A percentile compares a stretch with the other conserved stretches of the same genome.
Evolutionary conservation across 1,140 invertebrate genomes (phyloP).

Genomic region (Oryzaephilus surinamensis): DNA sequence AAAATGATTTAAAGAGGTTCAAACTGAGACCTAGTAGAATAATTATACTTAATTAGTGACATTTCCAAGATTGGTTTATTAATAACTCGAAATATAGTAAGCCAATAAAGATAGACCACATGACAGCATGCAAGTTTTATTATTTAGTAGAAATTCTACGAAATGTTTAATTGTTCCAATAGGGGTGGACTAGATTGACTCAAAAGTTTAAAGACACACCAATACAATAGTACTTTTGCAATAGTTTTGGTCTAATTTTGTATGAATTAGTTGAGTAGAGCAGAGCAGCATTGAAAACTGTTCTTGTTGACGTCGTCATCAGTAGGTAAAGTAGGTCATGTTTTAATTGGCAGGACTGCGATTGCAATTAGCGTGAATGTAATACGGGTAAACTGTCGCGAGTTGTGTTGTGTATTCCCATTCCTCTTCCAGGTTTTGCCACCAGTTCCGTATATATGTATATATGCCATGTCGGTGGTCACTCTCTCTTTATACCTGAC

Average conservation of each 20-base stretch:
- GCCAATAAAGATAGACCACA: constrained; percentile 8
- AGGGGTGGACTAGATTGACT: no score
- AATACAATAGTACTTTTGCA: no score
- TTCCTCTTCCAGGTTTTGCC: constrained; percentile 10
- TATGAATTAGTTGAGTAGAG: no score
- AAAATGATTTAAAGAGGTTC: no score
- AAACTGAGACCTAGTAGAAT: no score
- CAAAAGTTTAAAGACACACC: no score
- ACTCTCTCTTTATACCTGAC: constrained; percentile 7
- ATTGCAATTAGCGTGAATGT: constrained; percentile 22
- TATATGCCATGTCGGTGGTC: constrained; percentile 6
- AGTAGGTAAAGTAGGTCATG: constrained; percentile 15
- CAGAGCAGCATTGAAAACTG: neutral
- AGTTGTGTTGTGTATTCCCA: constrained; percentile 17
- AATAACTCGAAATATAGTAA: constrained; percentile 6
- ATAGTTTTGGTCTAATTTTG: no score
- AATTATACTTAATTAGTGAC: constrained; percentile 6
- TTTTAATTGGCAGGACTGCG: constrained; percentile 19
- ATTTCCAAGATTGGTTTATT: constrained; percentile 3
- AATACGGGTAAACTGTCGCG: constrained; percentile 20
- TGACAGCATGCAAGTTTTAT: no score
- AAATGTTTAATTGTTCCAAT: no score
- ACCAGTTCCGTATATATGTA: constrained; percentile 4
- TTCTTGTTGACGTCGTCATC: constrained; percentile 1
- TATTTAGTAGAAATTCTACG: no score